Base-by-base conservation (phyloP, 37 sponge, comb jelly and placozoan genomes). In the Dysidea cf. avara region DNA sequence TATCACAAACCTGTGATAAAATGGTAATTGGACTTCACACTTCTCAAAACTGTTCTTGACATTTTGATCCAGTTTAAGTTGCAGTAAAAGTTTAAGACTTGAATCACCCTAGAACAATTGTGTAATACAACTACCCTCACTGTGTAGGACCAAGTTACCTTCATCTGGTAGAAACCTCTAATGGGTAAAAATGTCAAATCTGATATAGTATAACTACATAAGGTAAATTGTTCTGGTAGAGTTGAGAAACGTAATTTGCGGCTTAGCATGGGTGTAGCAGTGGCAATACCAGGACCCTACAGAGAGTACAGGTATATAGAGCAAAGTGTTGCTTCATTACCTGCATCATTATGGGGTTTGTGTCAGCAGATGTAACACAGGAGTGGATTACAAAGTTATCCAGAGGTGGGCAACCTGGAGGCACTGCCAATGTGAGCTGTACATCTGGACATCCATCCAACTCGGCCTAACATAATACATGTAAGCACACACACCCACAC, bases 111-210 rank as follows among this genome's bases (percentile, higher is more conserved):
- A 57, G 7, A 18, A 3, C 69, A 32, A n/a, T n/a, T n/a, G n/a
- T n/a, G n/a, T n/a, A n/a, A n/a, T n/a, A n/a, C n/a, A n/a, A n/a
- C n/a, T n/a, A n/a, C n/a, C n/a, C n/a, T n/a, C n/a, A n/a, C n/a
- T n/a, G n/a, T n/a, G n/a, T n/a, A n/a, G n/a, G n/a, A 31, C n/a
- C n/a, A 2, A 5, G 31, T 53, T 47, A 87, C 96, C 90, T 92
- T 85, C 96, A 96, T 96, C 38, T 96, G 90, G 59, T 96, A 96
- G 47, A 75, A 89, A 6, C 94, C 93, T 50, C 87, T 68, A 26
- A 96, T 85, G 3, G 96, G 96, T 0, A 88, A 53, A 24, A 40
- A 56, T 13, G 86, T 50, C 2, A 83, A 7, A 13, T 40, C 54
- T 0, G 87, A 70, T 28, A 66, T 64, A 21, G 71, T 38, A 64